Evolutionary conservation across 2,888 invertebrate species (phyloP), one percentile per base, ranked within the genome.

Genomic region (Amphimallon solstitiale): DNA sequence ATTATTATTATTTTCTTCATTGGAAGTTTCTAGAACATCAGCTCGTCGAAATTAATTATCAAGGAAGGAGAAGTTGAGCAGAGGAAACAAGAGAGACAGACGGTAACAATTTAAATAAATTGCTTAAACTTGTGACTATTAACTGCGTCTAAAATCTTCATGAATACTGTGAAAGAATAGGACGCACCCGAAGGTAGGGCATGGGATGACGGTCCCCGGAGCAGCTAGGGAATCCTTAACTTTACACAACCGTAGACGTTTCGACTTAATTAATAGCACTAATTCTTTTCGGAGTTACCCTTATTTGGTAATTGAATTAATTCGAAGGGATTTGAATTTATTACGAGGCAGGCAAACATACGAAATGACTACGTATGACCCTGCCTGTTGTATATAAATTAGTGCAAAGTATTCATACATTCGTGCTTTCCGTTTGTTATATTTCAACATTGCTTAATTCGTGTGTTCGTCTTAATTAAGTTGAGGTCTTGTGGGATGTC

Each of bases 191-290:
- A 10, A 29, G 34, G 6, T 6, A 6, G 14, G 5, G 23, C 14
- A 12, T 7, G 12, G 29, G 7, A 2, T 10, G 29, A 3, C 10
- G 48, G 35, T 12, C 10, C 12, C 48, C 10, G 14, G 23, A 49
- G 17, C 35, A 9, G 12, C 12, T 14, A 7, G 35, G 51, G 35
- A 35, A 40, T 23, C 51, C 51, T 51, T 51, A 51, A 51, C 51
- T 51, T 51, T 51, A 51, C 51, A 51, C 51, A 51, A 51, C 51
- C 51, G 51, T 51, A 51, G 51, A 51, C 51, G 34, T 51, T 35
- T 17, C 51, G 29, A 51, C 51, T 51, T 51, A 51, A 51, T 51
- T 51, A 51, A 51, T 51, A 35, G 51, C 51, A 51, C 35, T 51
- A 51, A 51, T 51, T 51, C 51, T 51, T 51, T 51, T 51, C 51